These are phyloP conservation scores for Phacellophora camtschatica DNA, from an alignment of 30 jellyfish, hydroid and myxozoan species.

Conservation along the genomic window DNA sequence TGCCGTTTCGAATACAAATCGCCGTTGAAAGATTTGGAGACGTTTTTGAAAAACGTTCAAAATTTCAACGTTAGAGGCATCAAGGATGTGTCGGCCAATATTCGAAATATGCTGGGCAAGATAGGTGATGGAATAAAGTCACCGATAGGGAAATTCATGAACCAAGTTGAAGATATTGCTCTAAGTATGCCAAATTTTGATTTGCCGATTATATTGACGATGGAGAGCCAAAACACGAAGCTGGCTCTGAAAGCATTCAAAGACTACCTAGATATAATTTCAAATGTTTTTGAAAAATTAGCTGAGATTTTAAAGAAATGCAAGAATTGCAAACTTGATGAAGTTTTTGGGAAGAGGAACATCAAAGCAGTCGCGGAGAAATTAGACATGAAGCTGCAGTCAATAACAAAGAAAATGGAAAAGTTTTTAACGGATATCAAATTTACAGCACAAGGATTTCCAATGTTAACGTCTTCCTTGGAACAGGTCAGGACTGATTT, in stretches of 20 bases:
- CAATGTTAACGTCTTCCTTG: slow-evolving; percentile 46
- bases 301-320: slow-evolving; percentile 50
- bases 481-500: slow-evolving; percentile 74
- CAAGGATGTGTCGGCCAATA: slow-evolving; percentile 41
- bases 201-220: slow-evolving; percentile 61
- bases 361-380: slow-evolving; percentile 53
- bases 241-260: slow-evolving; percentile 34
- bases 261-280: slow-evolving; percentile 48
- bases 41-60: slow-evolving; percentile 39
- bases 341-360: slow-evolving; percentile 64
- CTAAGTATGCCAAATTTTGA: slow-evolving; percentile 63
- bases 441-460: slow-evolving; percentile 44
- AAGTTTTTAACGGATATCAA: background rate
- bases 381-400: slow-evolving; percentile 54
- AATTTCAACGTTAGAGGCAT: slow-evolving; percentile 37
- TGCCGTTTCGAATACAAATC: slow-evolving; percentile 11
- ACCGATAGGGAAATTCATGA: slow-evolving; percentile 83
- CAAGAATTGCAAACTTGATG: slow-evolving; percentile 72
- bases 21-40: slow-evolving; percentile 62
- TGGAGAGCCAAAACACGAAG: slow-evolving; percentile 36
- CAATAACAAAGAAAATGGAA: slow-evolving; percentile 37
- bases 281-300: slow-evolving; percentile 48
- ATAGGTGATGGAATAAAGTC: slow-evolving; percentile 56
- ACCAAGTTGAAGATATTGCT: slow-evolving; percentile 46
- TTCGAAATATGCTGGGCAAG: slow-evolving; percentile 18